Evolutionary conservation across 2,113 vertebrate genomes (phyloP).

Genomic region (Vulpes vulpes): DNA sequence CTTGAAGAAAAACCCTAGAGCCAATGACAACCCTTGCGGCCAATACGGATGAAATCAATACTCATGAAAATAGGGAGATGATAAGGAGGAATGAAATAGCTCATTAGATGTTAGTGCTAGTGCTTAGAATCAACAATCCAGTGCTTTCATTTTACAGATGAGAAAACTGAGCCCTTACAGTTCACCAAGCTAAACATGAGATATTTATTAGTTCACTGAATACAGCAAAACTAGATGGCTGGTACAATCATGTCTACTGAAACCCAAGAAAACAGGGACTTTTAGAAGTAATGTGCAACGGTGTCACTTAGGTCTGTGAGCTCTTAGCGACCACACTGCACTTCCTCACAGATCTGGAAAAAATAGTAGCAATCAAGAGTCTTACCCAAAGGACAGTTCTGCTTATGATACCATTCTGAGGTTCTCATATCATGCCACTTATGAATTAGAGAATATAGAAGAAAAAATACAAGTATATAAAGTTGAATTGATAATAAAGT

Average conservation of each 20-base stretch:
- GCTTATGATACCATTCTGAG: background rate
- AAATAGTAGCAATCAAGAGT: background rate
- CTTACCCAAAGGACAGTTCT: background rate
- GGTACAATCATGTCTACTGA: background rate
- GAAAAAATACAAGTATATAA: background rate
- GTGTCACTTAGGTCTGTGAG: background rate
- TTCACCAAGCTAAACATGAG: background rate
- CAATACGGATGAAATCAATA: background rate
- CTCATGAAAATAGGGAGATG: background rate
- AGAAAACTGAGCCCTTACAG: background rate
- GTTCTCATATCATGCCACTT: background rate
- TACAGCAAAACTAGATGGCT: background rate
- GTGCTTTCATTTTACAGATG: background rate
- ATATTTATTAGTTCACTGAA: background rate
- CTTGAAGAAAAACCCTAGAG: background rate
- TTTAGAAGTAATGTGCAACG: background rate
- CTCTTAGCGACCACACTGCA: background rate
- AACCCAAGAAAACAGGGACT: background rate
- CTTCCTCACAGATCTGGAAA: background rate
- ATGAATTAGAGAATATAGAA: background rate
- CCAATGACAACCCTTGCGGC: background rate
- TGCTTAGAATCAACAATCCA: background rate
- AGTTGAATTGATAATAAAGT: background rate
- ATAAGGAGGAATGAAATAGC: background rate
- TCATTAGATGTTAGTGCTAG: background rate